Base-by-base conservation (phyloP, 1,140 invertebrate genomes). In the Lepidotrigona ventralis region DNA sequence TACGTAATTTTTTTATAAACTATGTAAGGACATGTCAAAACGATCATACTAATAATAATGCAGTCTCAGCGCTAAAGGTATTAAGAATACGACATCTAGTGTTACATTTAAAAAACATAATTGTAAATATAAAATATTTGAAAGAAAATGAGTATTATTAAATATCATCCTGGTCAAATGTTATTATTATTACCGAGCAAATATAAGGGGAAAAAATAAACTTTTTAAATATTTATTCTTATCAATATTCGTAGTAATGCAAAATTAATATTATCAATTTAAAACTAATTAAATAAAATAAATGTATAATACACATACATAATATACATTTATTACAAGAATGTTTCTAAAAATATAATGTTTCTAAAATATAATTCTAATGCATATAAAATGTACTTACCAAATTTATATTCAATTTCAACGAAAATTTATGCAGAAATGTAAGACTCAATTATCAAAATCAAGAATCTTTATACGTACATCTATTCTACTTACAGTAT, bases 341-440 rank as follows among this genome's bases (percentile, higher is more conserved):
- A 54, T 29, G 14, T 26, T 63, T 5, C 12, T 69, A 63, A 51
- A 73, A 54, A 73, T 54, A 46, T 73, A 39, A 39, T 39, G 2
- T 3, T 39, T 33, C 2, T 33, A 33, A 33, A 8, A 39, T 39
- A 39, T 39, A 39, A 8, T 39, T 33, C 33, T 33, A 8, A 46
- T 8, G 39, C 39, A 46, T 46, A 8, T 46, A 46, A 46, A 8
- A 75, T 14, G 1, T 68, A 69, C 80, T 56, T 68, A 81, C 80
- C 53, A 81, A 23, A 68, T 68, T 46, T 56, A 33, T 3, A 39
- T 6, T n/a, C 2, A 51, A 39, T 0, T 1, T 70, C 63, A 39
- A 54, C 54, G 53, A 68, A 82, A 73, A 76, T 78, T 75, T 83
- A 58, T 74, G n/a, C 15, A 68, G 15, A 76, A 76, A 74, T 19